Evolutionary conservation across 2,888 invertebrate species (phyloP).

Genomic region (Tenthredo amoena): DNA sequence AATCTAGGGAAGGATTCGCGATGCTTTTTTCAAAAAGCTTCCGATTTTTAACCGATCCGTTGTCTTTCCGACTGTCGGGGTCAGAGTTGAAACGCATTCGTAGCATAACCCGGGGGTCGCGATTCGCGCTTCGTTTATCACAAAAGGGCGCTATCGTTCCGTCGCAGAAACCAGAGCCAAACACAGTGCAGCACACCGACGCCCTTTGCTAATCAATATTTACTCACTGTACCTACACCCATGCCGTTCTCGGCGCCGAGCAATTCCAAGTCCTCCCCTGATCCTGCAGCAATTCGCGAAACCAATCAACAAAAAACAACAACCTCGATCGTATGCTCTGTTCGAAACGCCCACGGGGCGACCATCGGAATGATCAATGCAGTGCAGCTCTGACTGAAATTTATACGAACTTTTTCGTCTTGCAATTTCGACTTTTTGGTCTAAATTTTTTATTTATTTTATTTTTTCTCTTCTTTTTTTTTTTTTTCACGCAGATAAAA

Average conservation of each 20-base stretch:
- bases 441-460: neutral
- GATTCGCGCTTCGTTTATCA: slow-evolving; percentile 7
- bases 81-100: slow-evolving; percentile 10
- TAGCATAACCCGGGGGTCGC: neutral
- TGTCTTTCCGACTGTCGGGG: neutral
- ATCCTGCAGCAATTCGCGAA: slow-evolving; percentile 37
- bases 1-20: neutral
- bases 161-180: slow-evolving; percentile 7
- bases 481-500: neutral
- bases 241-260: slow-evolving; percentile 27
- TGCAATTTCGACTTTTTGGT: neutral
- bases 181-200: slow-evolving; percentile 28
- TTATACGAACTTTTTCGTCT: slow-evolving; percentile 8
- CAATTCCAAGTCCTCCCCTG: slow-evolving; percentile 44
- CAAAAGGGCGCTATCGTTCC: slow-evolving; percentile 16
- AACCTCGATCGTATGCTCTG: neutral
- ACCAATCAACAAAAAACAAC: slow-evolving; percentile 50
- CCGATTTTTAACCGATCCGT: neutral
- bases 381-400: neutral
- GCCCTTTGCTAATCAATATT: slow-evolving; percentile 52
- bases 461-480: slow-evolving; percentile 11
- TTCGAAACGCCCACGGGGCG: slow-evolving; percentile 9
- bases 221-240: slow-evolving; percentile 30
- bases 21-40: neutral
- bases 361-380: slow-evolving; percentile 31